Evolutionary conservation across 2,113 vertebrate species (phyloP).

Genomic region (Xyrauchen texanus): DNA sequence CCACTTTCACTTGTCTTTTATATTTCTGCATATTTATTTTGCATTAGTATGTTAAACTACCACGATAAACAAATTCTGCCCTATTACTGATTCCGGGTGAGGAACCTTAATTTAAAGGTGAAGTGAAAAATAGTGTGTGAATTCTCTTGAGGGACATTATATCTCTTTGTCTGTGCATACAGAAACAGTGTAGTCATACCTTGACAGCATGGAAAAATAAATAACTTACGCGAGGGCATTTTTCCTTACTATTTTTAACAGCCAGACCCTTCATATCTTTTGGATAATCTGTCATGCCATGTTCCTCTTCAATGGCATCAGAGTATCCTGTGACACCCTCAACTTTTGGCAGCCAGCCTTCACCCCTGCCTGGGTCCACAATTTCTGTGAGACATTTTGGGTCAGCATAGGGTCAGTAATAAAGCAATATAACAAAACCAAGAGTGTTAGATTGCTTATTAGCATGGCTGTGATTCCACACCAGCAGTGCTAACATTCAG

Average conservation of each 20-base stretch:
- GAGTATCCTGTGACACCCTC: slow-evolving; percentile 40
- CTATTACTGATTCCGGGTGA: neutral
- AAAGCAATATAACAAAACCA: no score
- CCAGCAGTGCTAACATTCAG: no score
- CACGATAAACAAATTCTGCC: slow-evolving; percentile 23
- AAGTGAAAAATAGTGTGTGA: slow-evolving; percentile 7
- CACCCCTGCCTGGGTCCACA: slow-evolving; percentile 7
- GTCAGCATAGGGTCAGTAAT: no score
- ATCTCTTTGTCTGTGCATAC: slow-evolving; percentile 18
- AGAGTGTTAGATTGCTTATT: no score
- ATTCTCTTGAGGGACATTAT: slow-evolving; percentile 7
- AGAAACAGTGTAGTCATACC: slow-evolving; percentile 44
- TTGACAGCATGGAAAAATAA: slow-evolving; percentile 55
- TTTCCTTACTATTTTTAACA: slow-evolving; percentile 55
- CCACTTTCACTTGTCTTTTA: neutral
- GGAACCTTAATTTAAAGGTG: slow-evolving; percentile 32
- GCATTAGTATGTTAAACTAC: slow-evolving; percentile 33
- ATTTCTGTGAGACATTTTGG: no score
- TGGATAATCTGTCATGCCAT: slow-evolving; percentile 47
- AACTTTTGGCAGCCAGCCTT: slow-evolving; percentile 29
- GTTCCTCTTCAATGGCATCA: slow-evolving; percentile 56
- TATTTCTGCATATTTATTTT: slow-evolving; percentile 31
- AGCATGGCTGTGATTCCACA: no score
- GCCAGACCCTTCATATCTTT: slow-evolving; percentile 41
- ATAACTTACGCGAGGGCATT: slow-evolving; percentile 42